Evolutionary conservation across 2,888 invertebrate species (phyloP).

Genomic region (Brenthis ino): DNA sequence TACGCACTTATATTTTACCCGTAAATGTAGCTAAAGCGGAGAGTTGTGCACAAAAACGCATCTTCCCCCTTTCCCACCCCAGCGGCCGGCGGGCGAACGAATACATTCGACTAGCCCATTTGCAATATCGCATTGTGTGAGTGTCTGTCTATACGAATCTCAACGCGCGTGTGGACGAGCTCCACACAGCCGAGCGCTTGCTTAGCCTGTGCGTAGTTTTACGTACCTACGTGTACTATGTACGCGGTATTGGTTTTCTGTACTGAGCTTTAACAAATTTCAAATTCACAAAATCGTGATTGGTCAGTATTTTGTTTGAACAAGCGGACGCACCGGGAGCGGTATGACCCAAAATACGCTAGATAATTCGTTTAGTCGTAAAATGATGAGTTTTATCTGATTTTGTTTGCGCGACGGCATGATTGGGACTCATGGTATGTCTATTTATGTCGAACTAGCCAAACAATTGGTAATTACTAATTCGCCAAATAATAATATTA

Average conservation of each 20-base stretch:
- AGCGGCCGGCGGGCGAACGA: conserved; percentile 72
- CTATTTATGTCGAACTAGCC: conserved; percentile 45
- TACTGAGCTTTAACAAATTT: conserved; percentile 80
- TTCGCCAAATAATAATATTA: conserved; percentile 48
- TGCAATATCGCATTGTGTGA: conserved; percentile 79
- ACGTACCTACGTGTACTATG: conserved; percentile 53
- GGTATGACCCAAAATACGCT: conserved; percentile 62
- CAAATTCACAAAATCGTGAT: conserved; percentile 82
- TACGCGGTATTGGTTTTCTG: conserved; percentile 79
- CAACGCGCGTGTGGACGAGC: conserved; percentile 48
- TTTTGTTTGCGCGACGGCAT: conserved; percentile 58
- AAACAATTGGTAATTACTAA: conserved; percentile 53
- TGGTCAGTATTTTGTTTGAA: conserved; percentile 79
- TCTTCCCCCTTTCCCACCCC: conserved; percentile 67
- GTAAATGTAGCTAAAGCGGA: conserved; percentile 69
- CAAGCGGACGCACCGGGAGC: conserved; percentile 63
- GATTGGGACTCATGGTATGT: conserved; percentile 55
- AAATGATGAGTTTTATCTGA: conserved; percentile 73
- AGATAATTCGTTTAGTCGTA: conserved; percentile 74
- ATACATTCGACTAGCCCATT: conserved; percentile 82
- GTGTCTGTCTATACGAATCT: conserved; percentile 58
- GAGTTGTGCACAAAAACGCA: conserved; percentile 80
- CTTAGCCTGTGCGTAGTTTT: conserved; percentile 79
- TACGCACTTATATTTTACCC: conserved; percentile 77
- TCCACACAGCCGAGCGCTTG: conserved; percentile 62